Evolutionary conservation across 2,888 invertebrate genomes (phyloP).

Genomic region (Cephalotes varians): DNA sequence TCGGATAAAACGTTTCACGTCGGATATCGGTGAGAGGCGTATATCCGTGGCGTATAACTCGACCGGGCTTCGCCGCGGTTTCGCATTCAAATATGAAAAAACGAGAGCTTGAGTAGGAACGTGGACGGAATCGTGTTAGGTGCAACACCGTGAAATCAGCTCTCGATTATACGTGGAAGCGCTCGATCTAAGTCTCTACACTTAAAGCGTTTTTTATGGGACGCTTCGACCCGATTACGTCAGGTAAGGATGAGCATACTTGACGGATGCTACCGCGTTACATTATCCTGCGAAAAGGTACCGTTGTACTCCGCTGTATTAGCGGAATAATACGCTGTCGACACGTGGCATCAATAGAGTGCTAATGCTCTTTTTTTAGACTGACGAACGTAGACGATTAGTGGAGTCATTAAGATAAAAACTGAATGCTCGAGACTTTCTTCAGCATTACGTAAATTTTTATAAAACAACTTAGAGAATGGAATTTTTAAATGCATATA

Average conservation of each 20-base stretch:
- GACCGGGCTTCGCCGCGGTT: constrained; percentile 61
- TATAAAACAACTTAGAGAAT: neutral
- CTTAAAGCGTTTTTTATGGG: constrained; percentile 39
- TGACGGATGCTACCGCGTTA: constrained; percentile 54
- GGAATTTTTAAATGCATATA: neutral
- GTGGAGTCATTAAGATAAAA: constrained; percentile 12
- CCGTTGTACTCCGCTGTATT: constrained; percentile 60
- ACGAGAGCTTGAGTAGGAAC: constrained; percentile 44
- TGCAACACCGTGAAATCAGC: constrained; percentile 56
- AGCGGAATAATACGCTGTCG: constrained; percentile 15
- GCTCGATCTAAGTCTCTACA: constrained; percentile 43
- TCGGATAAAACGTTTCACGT: constrained; percentile 62
- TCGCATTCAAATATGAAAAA: constrained; percentile 52
- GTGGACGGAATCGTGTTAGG: constrained; percentile 41
- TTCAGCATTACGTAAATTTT: neutral
- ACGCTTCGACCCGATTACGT: constrained; percentile 69
- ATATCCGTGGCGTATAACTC: constrained; percentile 59
- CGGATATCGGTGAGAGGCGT: constrained; percentile 49
- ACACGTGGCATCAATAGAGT: constrained; percentile 16
- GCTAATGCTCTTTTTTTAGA: constrained; percentile 24
- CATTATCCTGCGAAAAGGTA: constrained; percentile 53
- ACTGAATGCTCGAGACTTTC: neutral
- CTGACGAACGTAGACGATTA: neutral
- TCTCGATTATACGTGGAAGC: constrained; percentile 40
- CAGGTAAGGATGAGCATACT: constrained; percentile 56